These are phyloP conservation scores for Teleiodes luculella DNA, from an alignment of 2,888 invertebrate genomes.

Conservation along the genomic window DNA sequence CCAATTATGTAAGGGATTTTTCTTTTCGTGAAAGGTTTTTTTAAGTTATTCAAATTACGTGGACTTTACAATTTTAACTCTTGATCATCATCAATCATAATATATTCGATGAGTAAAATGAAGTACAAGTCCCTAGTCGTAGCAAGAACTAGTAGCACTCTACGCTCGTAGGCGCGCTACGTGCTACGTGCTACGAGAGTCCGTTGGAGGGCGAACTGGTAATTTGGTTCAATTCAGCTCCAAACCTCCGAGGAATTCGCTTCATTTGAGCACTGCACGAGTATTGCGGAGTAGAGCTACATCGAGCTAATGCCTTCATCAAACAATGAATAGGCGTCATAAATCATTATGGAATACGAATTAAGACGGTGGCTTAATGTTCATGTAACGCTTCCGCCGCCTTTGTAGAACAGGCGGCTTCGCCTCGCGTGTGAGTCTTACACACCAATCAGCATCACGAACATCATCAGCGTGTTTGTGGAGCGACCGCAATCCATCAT, in stretches of 20 bases:
- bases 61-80: too few species aligned
- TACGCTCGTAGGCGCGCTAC: constrained; percentile 40
- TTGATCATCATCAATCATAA: too few species aligned
- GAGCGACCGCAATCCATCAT: constrained; percentile 74
- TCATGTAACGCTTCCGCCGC: constrained; percentile 51
- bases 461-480: constrained; percentile 67
- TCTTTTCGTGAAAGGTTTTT: too few species aligned
- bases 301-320: constrained; percentile 36
- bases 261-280: constrained; percentile 37
- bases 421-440: constrained; percentile 53
- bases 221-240: constrained; percentile 51
- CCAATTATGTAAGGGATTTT: too few species aligned
- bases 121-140: neutral
- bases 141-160: neutral
- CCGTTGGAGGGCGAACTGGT: constrained; percentile 36
- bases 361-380: constrained; percentile 49
- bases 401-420: constrained; percentile 27
- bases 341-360: constrained; percentile 63
- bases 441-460: constrained; percentile 66
- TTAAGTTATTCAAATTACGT: too few species aligned
- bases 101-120: too few species aligned
- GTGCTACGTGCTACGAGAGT: constrained; percentile 42
- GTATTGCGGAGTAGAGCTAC: constrained; percentile 1
- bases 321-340: constrained; percentile 47
- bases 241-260: constrained; percentile 32